Conservation (phyloP, 2,888 invertebrate species). For the Andrena chrysosceles region DNA sequence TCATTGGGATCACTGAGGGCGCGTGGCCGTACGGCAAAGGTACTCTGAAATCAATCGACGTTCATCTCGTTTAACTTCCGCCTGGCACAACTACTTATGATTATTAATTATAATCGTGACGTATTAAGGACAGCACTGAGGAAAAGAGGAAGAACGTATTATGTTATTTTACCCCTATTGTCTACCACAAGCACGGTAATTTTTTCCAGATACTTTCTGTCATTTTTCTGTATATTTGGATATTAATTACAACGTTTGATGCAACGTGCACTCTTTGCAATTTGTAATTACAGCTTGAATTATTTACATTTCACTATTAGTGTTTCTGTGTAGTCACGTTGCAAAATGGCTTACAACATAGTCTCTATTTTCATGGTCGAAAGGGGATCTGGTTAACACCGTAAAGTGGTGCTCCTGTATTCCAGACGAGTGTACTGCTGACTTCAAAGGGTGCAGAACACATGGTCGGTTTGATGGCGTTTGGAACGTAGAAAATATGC, state of each 20-base stretch:
- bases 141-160: neutral
- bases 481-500: slow-evolving; percentile 57
- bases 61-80: slow-evolving; percentile 4
- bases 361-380: neutral
- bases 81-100: neutral
- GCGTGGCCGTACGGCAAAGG: slow-evolving; percentile 83
- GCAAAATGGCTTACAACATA: neutral
- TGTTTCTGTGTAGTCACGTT: neutral
- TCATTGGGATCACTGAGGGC: slow-evolving; percentile 84
- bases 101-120: too few relatives aligned
- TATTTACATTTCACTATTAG: neutral
- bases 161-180: too few relatives aligned
- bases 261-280: too few relatives aligned
- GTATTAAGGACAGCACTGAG: neutral
- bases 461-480: slow-evolving; percentile 28
- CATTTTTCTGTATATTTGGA: neutral
- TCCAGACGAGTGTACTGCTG: slow-evolving; percentile 2
- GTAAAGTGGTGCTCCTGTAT: slow-evolving; percentile 9
- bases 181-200: neutral
- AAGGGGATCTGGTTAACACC: neutral
- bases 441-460: slow-evolving; percentile 33
- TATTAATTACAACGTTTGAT: too few relatives aligned
- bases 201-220: neutral
- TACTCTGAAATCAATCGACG: slow-evolving; percentile 75
- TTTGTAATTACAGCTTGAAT: too few relatives aligned